A percentile compares a stretch with the other conserved stretches of the same genome.
Conservation (phyloP, 2,113 vertebrate genomes). For the Grammomys surdaster region DNA sequence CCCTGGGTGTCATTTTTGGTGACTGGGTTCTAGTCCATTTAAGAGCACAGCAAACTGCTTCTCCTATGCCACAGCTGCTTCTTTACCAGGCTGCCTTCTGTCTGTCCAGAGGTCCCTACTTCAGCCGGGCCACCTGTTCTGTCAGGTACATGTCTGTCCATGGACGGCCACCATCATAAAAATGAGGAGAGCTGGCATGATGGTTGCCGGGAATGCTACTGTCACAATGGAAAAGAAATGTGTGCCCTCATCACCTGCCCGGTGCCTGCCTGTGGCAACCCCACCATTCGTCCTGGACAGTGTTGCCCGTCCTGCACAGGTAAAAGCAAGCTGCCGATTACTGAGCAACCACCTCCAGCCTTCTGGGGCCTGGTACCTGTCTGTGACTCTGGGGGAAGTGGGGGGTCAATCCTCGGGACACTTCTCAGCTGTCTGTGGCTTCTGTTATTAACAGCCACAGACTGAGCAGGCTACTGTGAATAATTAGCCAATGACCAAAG, state of each 20-base stretch:
- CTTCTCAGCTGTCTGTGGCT: neutral
- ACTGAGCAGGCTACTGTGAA: accelerated
- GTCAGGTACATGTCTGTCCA: slow-evolving; percentile 91
- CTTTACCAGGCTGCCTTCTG: slow-evolving; percentile 74
- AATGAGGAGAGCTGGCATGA: slow-evolving; percentile 95
- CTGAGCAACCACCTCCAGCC: neutral
- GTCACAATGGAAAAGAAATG: slow-evolving; percentile 93
- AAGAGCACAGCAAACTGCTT: neutral
- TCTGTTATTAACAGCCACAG: neutral
- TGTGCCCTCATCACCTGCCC: slow-evolving; percentile 94
- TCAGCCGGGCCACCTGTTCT: slow-evolving; percentile 88
- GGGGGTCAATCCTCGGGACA: neutral
- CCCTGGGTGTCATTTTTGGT: neutral
- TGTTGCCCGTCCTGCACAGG: slow-evolving; percentile 94
- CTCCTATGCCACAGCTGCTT: neutral
- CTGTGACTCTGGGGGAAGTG: neutral
- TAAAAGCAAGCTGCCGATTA: slow-evolving; percentile 68
- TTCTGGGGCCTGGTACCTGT: neutral
- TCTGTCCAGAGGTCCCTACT: slow-evolving; percentile 85
- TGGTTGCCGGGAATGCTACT: slow-evolving; percentile 94
- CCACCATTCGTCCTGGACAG: slow-evolving; percentile 91
- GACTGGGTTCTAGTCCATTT: neutral
- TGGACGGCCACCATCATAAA: slow-evolving; percentile 93
- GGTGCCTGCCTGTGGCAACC: slow-evolving; percentile 91
- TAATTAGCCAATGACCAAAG: neutral